Base-by-base conservation (phyloP, 92 coral and sea anemone genomes). In the Paragorgia papillata region DNA sequence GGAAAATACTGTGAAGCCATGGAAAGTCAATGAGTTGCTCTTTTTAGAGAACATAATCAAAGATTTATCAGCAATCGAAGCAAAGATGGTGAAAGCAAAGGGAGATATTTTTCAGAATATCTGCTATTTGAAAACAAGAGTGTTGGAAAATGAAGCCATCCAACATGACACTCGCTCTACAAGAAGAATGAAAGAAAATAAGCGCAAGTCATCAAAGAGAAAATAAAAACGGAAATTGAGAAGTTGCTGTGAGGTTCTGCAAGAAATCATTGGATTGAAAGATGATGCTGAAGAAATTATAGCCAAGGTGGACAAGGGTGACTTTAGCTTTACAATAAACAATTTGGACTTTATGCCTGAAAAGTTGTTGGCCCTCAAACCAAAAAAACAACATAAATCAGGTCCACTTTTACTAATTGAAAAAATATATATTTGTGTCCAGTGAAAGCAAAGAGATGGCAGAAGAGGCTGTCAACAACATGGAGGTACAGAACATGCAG, bases 11-110 rank as follows among this genome's bases (percentile, higher is more conserved):
- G 83, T 79, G 43, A 79, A 66, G 49, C 48, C 83, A 66, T 66
- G 74, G 74, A 79, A 63, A 54, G 83, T 75, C 61, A 79, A 79
- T 57, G 75, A 79, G 83, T 65, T 79, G 62, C 83, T 64, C 49
- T 79, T 79, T 59, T 64, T 79, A 19, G 75, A 65, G 35, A 79
- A 79, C 50, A 27, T 65, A 12, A 79, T 55, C 27, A 55, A 79
- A 79, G 28, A 55, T 37, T 31, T 51, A 7, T 64, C 65, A 51
- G 48, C 58, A 55, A 79, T 55, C 26, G 74, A 64, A 28, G 75
- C 75, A 25, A 79, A 79, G 35, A 55, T 79, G 51, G 74, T 79
- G 74, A 79, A 79, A 48, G 34, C 25, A 49, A 79, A 56, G 50
- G 67, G 76, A 15, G 83, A 79, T 29, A 56, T 79, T 64, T 22